These are phyloP conservation scores for Erebia palarica DNA, from an alignment of 2,888 invertebrate species.

Conservation along the genomic window DNA sequence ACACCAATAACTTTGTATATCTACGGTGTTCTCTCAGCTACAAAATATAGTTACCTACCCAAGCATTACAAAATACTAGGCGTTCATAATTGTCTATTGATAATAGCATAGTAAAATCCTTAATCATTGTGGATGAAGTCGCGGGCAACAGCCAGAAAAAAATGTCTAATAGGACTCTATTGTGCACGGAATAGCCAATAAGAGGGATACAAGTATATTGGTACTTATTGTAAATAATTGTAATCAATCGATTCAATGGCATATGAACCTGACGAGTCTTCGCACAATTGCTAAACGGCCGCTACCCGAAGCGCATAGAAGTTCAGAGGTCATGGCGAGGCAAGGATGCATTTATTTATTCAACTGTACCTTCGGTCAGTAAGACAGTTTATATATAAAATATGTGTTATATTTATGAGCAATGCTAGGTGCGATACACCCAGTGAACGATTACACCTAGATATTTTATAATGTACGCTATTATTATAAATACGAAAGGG, in stretches of 20 bases:
- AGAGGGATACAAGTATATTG: too few species aligned
- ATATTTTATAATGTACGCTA: too few species aligned
- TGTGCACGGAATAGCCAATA: slow-evolving; percentile 2
- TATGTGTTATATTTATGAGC: not conserved
- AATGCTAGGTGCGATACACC: too few species aligned
- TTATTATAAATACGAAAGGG: too few species aligned
- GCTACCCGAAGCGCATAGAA: slow-evolving; percentile 51
- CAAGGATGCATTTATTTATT: slow-evolving; percentile 43
- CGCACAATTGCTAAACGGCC: slow-evolving; percentile 62
- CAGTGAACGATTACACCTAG: too few species aligned
- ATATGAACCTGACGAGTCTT: slow-evolving; percentile 57
- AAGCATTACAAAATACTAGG: slow-evolving; percentile 49
- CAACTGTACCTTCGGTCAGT: slow-evolving; percentile 39
- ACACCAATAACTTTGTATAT: slow-evolving; percentile 40
- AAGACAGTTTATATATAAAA: not conserved
- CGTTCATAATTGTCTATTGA: slow-evolving; percentile 43
- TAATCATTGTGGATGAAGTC: too few species aligned
- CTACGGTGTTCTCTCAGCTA: slow-evolving; percentile 37
- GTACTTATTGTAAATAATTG: slow-evolving; percentile 5
- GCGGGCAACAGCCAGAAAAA: too few species aligned
- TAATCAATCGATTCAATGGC: slow-evolving; percentile 61
- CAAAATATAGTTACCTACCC: slow-evolving; percentile 4
- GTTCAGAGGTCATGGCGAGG: slow-evolving; percentile 64
- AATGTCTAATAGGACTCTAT: slow-evolving; percentile 11
- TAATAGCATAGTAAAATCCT: not conserved